Evolutionary conservation across 2,888 invertebrate species (phyloP), one percentile per base, ranked within the genome.

Genomic region (Lydus trimaculatus): DNA sequence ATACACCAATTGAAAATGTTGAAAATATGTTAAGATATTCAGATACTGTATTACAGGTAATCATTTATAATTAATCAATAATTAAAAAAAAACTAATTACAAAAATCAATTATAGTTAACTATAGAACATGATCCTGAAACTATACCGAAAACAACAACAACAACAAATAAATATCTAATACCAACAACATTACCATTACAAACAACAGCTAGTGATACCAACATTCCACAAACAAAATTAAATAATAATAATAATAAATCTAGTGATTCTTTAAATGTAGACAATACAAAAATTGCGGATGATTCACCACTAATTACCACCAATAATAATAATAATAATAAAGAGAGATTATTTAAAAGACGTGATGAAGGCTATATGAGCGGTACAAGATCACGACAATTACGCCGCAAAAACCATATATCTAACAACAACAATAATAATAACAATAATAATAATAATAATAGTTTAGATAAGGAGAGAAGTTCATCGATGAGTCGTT

Each of bases 101-200:
- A 17, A 25, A 31, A 25, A 13, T 23, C 7, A 20, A 70, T 82
- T 82, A 58, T 86, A 94, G 90, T 85, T 97, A 72, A 96, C 96
- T 3, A 94, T 97, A 79, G 97, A 97, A 84, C 94, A 96, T 82
- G 95, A 94, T 83, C 95, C 96, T 11, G 92, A 93, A 75, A 90
- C 92, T 48, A 86, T 91, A 60, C 88, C 89, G 73, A 87, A 89
- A 70, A 87, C 88, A 62, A 65, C 61, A 13, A 71, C 77, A 13
- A 66, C 76, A 6, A 66, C 13, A 23, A 36, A 25, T 3, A 23
- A 23, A 70, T 75, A 75, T 61, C 67, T 71, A 31, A 73, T 71
- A 8, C 71, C 72, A 31, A 64, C 74, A 48, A 75, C 67, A 28
- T 64, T 77, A 28, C 83, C 86, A 64, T 75, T 88, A 69, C 84